Conservation (phyloP, 2,888 invertebrate genomes). For the Ommatoiulus sabulosus region DNA sequence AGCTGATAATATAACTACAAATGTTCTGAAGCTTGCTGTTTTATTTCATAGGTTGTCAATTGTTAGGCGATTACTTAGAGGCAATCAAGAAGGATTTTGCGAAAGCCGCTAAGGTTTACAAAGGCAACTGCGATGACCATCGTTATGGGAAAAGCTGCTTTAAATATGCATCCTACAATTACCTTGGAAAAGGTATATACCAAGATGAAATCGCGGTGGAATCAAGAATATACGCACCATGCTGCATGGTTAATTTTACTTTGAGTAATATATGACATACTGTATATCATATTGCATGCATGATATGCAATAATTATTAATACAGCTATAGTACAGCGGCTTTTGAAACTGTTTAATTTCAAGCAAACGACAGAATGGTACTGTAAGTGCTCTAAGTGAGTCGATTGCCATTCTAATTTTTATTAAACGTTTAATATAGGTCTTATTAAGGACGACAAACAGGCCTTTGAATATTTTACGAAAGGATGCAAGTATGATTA, state of each 20-base stretch:
- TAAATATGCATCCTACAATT: constrained; percentile 79
- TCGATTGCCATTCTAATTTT: neutral
- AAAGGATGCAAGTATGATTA: constrained; percentile 82
- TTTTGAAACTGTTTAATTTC: too few relatives aligned
- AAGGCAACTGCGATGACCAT: constrained; percentile 87
- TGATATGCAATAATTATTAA: too few relatives aligned
- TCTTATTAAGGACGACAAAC: constrained; percentile 72
- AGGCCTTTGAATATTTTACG: constrained; percentile 79
- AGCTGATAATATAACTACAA: neutral
- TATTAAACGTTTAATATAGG: constrained; percentile 58
- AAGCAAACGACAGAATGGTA: too few relatives aligned
- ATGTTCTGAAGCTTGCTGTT: neutral
- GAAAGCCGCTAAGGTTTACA: constrained; percentile 84
- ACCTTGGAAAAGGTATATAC: constrained; percentile 70
- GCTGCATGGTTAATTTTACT: too few relatives aligned
- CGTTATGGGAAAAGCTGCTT: constrained; percentile 88
- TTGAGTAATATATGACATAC: too few relatives aligned
- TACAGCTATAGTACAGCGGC: too few relatives aligned
- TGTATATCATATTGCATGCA: too few relatives aligned
- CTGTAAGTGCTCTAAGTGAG: neutral
- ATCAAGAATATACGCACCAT: too few relatives aligned
- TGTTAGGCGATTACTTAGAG: constrained; percentile 92
- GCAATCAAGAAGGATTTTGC: constrained; percentile 83
- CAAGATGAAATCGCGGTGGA: neutral
- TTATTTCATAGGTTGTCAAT: constrained; percentile 81